Evolutionary conservation across 2,888 invertebrate genomes (phyloP).

Genomic region (Deilephila elpenor): DNA sequence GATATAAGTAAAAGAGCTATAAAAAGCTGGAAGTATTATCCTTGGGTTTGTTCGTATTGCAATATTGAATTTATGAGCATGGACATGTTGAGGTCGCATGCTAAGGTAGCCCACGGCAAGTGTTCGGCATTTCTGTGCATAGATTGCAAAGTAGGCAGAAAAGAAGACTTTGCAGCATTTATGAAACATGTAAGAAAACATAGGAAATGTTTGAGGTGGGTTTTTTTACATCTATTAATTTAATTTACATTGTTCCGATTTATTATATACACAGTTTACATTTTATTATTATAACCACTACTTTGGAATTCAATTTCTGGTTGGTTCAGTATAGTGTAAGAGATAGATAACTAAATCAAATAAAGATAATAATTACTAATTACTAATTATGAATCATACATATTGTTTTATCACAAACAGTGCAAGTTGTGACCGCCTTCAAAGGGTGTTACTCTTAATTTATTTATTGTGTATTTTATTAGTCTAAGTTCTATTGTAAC

Average conservation of each 20-base stretch:
- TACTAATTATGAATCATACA: too few species aligned
- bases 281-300: too few species aligned
- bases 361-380: too few species aligned
- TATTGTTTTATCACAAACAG: too few species aligned
- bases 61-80: conserved; percentile 71
- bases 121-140: conserved; percentile 87
- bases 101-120: conserved; percentile 85
- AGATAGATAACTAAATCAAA: too few species aligned
- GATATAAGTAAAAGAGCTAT: conserved; percentile 57
- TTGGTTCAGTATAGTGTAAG: too few species aligned
- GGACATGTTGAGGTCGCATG: conserved; percentile 83
- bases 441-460: too few species aligned
- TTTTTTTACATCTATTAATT: background rate
- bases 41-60: conserved; percentile 73
- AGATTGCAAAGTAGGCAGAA: conserved; percentile 86
- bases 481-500: too few species aligned
- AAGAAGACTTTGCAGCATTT: conserved; percentile 86
- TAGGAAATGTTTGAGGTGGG: conserved; percentile 83
- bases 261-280: too few species aligned
- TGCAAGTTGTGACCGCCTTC: too few species aligned
- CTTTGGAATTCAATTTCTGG: too few species aligned
- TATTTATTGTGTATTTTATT: too few species aligned
- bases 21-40: conserved; percentile 71
- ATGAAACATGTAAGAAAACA: conserved; percentile 87
- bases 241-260: background rate